Percentiles rank a stretch among this genome's conserved stretches.
phyloP scores from a whole-genome alignment of 2,113 vertebrate genomes.

The Urocynchramus pylzowi region DNA sequence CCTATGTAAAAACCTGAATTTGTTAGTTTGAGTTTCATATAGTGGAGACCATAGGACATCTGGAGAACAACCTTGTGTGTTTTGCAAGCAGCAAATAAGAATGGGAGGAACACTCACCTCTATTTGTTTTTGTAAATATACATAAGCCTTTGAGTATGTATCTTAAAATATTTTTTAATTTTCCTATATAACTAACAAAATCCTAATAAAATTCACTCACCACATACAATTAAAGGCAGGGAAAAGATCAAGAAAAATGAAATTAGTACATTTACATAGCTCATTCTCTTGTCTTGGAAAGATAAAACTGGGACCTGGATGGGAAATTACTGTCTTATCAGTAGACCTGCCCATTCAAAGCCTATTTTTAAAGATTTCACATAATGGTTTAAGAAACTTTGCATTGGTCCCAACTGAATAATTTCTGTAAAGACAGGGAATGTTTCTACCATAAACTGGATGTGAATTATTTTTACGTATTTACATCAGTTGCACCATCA shows the following conservation, averaged over 20 bases:
- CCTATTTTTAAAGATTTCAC: neutral
- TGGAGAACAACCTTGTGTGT: neutral
- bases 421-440: neutral
- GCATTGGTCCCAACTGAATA: neutral
- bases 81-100: neutral
- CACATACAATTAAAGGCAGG: neutral
- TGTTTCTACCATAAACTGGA: neutral
- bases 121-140: neutral
- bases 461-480: neutral
- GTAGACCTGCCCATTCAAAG: neutral
- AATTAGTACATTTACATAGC: neutral
- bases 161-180: neutral
- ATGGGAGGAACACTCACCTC: neutral
- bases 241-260: neutral
- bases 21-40: neutral
- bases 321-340: neutral
- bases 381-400: neutral
- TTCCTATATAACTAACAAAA: neutral
- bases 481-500: neutral
- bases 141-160: neutral
- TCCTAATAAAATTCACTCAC: neutral
- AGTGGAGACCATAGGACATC: neutral
- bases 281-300: neutral
- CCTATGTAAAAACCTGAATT: neutral
- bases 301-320: neutral